Percentiles rank a stretch among this genome's conserved stretches.
These are phyloP conservation scores for Cryptocheilus praepositus DNA, from an alignment of 2,888 invertebrate genomes.

Conservation along the genomic window DNA sequence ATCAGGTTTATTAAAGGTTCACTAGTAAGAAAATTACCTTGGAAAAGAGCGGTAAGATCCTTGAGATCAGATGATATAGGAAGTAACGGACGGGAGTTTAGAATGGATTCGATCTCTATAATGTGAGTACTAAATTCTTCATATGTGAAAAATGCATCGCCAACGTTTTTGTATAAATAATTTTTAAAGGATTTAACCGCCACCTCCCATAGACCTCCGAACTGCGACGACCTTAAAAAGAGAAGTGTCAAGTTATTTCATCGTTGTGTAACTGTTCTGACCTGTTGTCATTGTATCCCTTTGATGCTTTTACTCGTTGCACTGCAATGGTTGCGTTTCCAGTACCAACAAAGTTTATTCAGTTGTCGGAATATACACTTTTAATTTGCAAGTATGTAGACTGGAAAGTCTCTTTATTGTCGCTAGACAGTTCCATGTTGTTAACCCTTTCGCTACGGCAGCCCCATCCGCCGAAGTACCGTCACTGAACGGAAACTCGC, in stretches of 20 bases:
- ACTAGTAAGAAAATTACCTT: too few relatives aligned
- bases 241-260: conserved; percentile 49
- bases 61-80: conserved; percentile 42
- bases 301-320: too few relatives aligned
- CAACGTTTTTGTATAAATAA: conserved; percentile 48
- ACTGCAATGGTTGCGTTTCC: neutral
- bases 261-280: neutral
- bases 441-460: too few relatives aligned
- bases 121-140: conserved; percentile 35
- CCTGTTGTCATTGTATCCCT: too few relatives aligned
- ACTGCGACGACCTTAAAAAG: conserved; percentile 48
- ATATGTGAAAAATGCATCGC: conserved; percentile 37
- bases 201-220: conserved; percentile 34
- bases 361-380: neutral
- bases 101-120: conserved; percentile 38
- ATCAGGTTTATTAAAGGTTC: too few relatives aligned
- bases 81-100: conserved; percentile 45
- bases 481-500: too few relatives aligned
- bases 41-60: too few relatives aligned
- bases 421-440: too few relatives aligned
- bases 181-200: conserved; percentile 57
- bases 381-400: too few relatives aligned
- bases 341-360: neutral
- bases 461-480: too few relatives aligned
- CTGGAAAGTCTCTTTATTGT: too few relatives aligned